Evolutionary conservation across 2,113 vertebrate species (phyloP).

Genomic region (Apus apus): DNA sequence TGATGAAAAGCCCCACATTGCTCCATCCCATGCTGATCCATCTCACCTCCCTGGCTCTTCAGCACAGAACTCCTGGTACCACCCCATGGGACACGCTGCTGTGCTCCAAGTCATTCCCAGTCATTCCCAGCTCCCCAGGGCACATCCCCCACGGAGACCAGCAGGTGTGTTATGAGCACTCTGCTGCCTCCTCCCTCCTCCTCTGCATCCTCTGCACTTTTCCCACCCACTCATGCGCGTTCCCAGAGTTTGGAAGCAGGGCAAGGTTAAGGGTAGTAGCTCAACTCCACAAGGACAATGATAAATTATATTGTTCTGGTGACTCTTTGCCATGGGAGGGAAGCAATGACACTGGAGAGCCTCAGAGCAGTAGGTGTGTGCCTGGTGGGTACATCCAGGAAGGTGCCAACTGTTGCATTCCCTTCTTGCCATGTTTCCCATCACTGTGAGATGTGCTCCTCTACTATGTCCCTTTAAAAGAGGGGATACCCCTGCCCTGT

Average conservation of each 20-base stretch:
- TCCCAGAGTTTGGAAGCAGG: fast-evolving
- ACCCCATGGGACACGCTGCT: background rate
- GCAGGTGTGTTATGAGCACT: background rate
- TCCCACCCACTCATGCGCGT: background rate
- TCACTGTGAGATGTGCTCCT: background rate
- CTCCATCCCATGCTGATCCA: background rate
- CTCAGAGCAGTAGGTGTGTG: background rate
- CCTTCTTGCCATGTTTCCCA: background rate
- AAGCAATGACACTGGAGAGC: background rate
- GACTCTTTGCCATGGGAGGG: background rate
- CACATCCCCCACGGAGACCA: background rate
- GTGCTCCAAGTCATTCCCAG: background rate
- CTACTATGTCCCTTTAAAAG: background rate
- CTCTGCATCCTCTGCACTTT: fast-evolving
- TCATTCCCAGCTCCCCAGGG: background rate
- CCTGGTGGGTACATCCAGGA: background rate
- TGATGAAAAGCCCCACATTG: background rate
- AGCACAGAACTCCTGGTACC: background rate
- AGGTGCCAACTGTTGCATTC: fast-evolving
- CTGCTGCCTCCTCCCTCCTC: background rate
- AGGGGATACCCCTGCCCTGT: background rate
- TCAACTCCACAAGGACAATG: background rate
- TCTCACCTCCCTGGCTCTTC: background rate
- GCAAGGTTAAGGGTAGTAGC: background rate
- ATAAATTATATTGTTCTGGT: background rate